Conservation (phyloP, 1,140 invertebrate species). For the Zaprionus africanus region DNA sequence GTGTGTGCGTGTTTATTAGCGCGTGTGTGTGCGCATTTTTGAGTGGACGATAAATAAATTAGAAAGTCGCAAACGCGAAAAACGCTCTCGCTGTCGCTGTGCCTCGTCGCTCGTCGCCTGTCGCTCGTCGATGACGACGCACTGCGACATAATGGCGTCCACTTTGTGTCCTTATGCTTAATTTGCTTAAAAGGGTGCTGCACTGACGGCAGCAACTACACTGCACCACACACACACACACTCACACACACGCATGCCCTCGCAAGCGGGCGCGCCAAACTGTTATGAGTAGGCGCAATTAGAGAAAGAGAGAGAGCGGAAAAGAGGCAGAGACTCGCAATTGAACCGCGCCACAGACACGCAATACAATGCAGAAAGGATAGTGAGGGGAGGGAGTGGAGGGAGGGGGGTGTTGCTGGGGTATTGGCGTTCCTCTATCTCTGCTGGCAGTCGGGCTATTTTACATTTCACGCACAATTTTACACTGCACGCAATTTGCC, state of each 20-base stretch:
- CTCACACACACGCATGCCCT: background rate
- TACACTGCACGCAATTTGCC: conserved; percentile 76
- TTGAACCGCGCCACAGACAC: conserved; percentile 58
- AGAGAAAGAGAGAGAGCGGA: background rate
- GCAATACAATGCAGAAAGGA: conserved; percentile 54
- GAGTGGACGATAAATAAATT: conserved; percentile 78
- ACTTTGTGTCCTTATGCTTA: conserved; percentile 84
- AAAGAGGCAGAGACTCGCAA: conserved; percentile 15
- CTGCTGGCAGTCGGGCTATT: conserved; percentile 48
- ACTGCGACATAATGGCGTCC: conserved; percentile 83
- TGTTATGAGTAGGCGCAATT: conserved; percentile 36
- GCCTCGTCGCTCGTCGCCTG: conserved; percentile 13
- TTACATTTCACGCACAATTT: conserved; percentile 84
- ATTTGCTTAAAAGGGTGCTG: conserved; percentile 81
- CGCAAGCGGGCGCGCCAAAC: conserved; percentile 41
- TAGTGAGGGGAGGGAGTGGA: background rate
- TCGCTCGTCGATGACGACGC: conserved; percentile 54
- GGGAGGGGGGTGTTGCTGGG: background rate
- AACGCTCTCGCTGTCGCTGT: conserved; percentile 53
- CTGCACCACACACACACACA: conserved; percentile 16
- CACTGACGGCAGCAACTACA: conserved; percentile 30
- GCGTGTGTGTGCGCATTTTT: conserved; percentile 52
- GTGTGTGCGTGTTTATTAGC: conserved; percentile 29
- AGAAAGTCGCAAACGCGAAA: conserved; percentile 74
- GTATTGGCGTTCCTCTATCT: background rate